phyloP scores from a whole-genome alignment of 2,888 invertebrate genomes.

The Dasypogon diadema region DNA sequence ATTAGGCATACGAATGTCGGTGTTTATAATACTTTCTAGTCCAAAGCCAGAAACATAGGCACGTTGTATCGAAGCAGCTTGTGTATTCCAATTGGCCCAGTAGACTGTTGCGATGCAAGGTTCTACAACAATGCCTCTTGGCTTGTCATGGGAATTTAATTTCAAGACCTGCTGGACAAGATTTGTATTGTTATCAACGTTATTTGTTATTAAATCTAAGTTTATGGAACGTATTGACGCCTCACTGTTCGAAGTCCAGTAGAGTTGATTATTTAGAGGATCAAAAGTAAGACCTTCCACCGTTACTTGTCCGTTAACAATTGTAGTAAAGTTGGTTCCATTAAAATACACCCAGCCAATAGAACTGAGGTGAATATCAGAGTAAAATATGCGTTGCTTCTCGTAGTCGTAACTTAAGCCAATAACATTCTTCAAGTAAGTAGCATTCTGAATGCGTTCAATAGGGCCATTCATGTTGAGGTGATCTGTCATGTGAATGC shows the following conservation, averaged over 20 bases:
- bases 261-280: constrained; percentile 76
- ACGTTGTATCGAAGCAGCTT: constrained; percentile 83
- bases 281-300: constrained; percentile 91
- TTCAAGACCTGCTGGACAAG: constrained; percentile 72
- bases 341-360: constrained; percentile 87
- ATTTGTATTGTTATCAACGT: constrained; percentile 68
- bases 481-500: constrained; percentile 80
- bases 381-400: constrained; percentile 81
- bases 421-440: constrained; percentile 86
- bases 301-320: constrained; percentile 82
- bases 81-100: constrained; percentile 93
- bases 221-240: constrained; percentile 73
- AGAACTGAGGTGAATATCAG: constrained; percentile 88
- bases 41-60: constrained; percentile 77
- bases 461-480: constrained; percentile 82
- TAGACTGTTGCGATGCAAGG: constrained; percentile 79
- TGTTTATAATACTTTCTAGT: constrained; percentile 78
- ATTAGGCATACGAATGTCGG: constrained; percentile 88
- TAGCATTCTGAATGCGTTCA: constrained; percentile 77
- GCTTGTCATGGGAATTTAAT: constrained; percentile 79
- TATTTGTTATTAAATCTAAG: constrained; percentile 58
- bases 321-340: constrained; percentile 77
- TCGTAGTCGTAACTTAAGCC: constrained; percentile 84
- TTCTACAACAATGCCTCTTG: constrained; percentile 87
- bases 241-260: constrained; percentile 88